phyloP scores from a whole-genome alignment of 53 echinoderm and acorn worm genomes.

The Temnopleurus reevesii region DNA sequence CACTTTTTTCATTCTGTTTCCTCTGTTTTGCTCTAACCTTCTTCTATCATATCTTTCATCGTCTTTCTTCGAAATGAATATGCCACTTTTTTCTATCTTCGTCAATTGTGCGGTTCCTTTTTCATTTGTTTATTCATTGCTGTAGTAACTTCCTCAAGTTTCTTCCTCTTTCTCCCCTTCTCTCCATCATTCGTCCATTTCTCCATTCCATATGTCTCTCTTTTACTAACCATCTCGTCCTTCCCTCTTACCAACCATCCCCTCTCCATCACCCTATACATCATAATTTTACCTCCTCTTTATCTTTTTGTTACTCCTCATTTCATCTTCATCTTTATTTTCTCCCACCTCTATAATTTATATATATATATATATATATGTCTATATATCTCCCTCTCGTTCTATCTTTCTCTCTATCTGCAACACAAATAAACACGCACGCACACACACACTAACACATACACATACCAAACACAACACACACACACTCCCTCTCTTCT shows the following conservation, averaged over 20 bases:
- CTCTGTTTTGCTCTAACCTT: not conserved
- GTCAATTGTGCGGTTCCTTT: too few species aligned
- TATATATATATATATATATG: too few species aligned
- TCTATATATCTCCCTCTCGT: not conserved
- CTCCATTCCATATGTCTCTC: not conserved
- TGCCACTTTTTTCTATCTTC: not conserved
- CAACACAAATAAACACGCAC: too few species aligned
- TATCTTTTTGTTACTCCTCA: too few species aligned
- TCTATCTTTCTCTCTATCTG: not conserved
- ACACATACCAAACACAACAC: too few species aligned
- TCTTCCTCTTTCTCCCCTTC: not conserved
- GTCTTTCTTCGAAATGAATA: not conserved
- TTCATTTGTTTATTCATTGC: too few species aligned
- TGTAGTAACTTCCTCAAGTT: not conserved
- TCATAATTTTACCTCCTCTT: too few species aligned
- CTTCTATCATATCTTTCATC: too few species aligned
- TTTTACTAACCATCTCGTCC: not conserved
- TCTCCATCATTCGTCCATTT: not conserved
- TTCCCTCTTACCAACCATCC: not conserved
- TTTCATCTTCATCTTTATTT: too few species aligned
- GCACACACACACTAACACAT: too few species aligned
- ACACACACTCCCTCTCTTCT: too few species aligned
- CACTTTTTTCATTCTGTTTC: not conserved
- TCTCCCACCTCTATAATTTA: too few species aligned
- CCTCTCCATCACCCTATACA: not conserved